Evolutionary conservation across 2,888 invertebrate genomes (phyloP).

Genomic region (Andrena fulva): DNA sequence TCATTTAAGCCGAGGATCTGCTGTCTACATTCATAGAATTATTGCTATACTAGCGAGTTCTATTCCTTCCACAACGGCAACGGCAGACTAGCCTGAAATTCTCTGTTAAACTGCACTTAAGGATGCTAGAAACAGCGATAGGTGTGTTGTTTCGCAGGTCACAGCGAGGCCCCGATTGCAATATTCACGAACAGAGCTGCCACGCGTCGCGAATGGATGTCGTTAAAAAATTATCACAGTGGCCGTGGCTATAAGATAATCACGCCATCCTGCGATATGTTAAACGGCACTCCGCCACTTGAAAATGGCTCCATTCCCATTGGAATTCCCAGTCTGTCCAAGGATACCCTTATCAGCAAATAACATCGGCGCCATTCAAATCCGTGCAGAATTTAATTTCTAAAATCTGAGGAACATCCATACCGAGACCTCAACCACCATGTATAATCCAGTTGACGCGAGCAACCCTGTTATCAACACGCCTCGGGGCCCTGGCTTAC

Average conservation of each 20-base stretch:
- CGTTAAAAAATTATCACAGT: slow-evolving; percentile 58
- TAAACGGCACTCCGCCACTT: not conserved
- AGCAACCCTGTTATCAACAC: not conserved
- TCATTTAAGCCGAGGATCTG: no score
- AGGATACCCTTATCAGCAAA: no score
- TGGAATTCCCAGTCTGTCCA: not conserved
- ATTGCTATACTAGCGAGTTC: not conserved
- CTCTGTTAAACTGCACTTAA: not conserved
- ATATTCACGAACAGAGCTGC: slow-evolving; percentile 48
- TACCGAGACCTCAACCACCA: no score
- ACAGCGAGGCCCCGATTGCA: slow-evolving; percentile 27
- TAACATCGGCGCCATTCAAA: no score
- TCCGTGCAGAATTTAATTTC: no score
- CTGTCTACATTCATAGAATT: no score
- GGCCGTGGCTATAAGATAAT: slow-evolving; percentile 54
- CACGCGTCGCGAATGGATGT: not conserved
- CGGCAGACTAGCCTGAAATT: no score
- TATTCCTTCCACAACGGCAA: not conserved
- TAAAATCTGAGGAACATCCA: no score
- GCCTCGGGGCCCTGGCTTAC: not conserved
- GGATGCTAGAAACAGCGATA: not conserved
- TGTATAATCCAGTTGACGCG: no score
- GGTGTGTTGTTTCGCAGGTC: slow-evolving; percentile 10
- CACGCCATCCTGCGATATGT: not conserved
- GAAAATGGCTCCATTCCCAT: not conserved